These are phyloP conservation scores for Sapayoa aenigma DNA, from an alignment of 2,113 vertebrate genomes.

Conservation along the genomic window DNA sequence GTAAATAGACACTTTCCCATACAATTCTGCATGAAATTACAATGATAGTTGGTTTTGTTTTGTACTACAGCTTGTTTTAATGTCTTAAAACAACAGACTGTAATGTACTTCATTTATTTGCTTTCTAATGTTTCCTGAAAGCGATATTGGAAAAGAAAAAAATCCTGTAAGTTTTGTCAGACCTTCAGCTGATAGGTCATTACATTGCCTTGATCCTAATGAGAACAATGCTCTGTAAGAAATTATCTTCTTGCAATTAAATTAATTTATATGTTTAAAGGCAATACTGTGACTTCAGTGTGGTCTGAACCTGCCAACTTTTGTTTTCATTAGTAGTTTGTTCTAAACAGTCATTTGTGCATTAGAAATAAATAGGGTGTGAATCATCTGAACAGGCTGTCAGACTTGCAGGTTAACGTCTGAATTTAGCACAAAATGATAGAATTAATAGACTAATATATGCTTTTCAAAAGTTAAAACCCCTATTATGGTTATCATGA, in stretches of 20 bases:
- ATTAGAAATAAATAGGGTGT: neutral
- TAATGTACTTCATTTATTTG: neutral
- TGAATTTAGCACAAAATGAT: neutral
- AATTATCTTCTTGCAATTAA: neutral
- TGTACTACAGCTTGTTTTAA: neutral
- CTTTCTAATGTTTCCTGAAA: neutral
- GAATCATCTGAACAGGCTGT: neutral
- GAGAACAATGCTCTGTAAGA: neutral
- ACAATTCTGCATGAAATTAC: neutral
- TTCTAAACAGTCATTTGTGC: neutral
- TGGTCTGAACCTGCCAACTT: neutral
- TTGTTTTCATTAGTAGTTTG: neutral
- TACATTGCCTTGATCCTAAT: neutral
- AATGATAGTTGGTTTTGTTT: neutral
- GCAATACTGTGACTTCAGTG: neutral
- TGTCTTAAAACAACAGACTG: neutral
- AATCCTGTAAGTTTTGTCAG: neutral
- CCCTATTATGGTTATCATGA: slow-evolving; percentile 19
- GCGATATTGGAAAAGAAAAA: neutral
- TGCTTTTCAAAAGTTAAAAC: neutral
- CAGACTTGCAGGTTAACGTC: neutral
- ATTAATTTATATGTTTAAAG: neutral
- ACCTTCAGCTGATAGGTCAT: neutral
- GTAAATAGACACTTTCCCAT: neutral
- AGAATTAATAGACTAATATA: neutral